Percentiles rank a stretch among this genome's conserved stretches.
phyloP scores from a whole-genome alignment of 53 echinoderm and acorn worm genomes.

The Henricia sp. region DNA sequence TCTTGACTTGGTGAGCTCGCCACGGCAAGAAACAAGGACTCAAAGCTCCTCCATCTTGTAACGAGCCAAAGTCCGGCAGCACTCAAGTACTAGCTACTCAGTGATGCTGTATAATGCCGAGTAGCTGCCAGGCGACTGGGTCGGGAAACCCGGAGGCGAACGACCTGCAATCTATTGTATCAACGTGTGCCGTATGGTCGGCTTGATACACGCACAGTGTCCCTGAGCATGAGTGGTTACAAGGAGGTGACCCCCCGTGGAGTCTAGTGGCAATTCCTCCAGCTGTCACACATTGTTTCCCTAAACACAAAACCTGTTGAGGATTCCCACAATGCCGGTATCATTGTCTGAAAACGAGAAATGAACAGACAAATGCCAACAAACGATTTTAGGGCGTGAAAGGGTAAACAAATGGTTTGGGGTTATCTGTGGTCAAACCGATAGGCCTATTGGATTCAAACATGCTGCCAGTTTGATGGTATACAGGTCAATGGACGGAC shows the following conservation, averaged over 20 bases:
- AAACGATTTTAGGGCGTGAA: too few relatives aligned
- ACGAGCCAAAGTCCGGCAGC: slow-evolving; percentile 1
- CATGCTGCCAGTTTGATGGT: too few relatives aligned
- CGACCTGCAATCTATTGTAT: slow-evolving; percentile 8
- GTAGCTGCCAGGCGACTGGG: slow-evolving; percentile 30
- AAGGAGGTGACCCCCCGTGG: background rate
- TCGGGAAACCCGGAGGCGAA: background rate
- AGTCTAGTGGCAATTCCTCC: background rate
- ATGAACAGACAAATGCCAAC: too few relatives aligned
- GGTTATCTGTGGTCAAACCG: too few relatives aligned
- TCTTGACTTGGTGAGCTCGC: slow-evolving; percentile 44
- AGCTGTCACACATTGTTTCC: slow-evolving; percentile 5
- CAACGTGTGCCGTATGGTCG: slow-evolving; percentile 42
- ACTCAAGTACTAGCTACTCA: slow-evolving; percentile 42
- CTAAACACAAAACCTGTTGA: slow-evolving; percentile 12
- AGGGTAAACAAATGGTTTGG: too few relatives aligned
- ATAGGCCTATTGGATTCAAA: too few relatives aligned
- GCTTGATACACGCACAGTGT: background rate
- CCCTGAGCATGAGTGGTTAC: slow-evolving; percentile 12
- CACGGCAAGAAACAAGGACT: slow-evolving; percentile 12
- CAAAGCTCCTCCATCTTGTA: slow-evolving; percentile 13
- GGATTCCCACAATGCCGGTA: too few relatives aligned
- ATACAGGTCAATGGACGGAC: too few relatives aligned
- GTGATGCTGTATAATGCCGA: slow-evolving; percentile 12
- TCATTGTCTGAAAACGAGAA: too few relatives aligned